phyloP scores from a whole-genome alignment of 2,113 vertebrate species.

The Tiliqua scincoides region DNA sequence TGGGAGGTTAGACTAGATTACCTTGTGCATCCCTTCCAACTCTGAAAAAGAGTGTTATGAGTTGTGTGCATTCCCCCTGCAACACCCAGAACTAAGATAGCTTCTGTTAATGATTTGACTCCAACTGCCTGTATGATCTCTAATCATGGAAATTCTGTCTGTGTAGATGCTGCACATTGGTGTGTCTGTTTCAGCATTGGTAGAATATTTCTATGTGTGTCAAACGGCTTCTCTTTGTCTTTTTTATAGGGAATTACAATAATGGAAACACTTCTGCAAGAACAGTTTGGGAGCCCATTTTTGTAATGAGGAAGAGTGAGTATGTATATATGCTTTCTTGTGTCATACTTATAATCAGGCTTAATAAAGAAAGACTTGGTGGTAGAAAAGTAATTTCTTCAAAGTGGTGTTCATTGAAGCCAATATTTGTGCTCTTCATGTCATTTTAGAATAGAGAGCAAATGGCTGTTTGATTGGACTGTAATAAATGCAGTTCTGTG shows the following conservation, averaged over 20 bases:
- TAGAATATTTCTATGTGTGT: not conserved
- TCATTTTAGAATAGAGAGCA: constrained; percentile 59
- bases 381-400: constrained; percentile 38
- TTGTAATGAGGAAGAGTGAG: constrained; percentile 55
- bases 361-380: constrained; percentile 44
- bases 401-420: constrained; percentile 46
- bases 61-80: not conserved
- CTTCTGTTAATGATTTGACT: not conserved
- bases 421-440: constrained; percentile 44
- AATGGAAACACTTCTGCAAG: constrained; percentile 77
- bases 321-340: constrained; percentile 6
- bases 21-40: too few species aligned
- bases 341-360: not conserved
- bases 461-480: constrained; percentile 56
- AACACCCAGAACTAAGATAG: not conserved
- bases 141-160: not conserved
- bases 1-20: too few species aligned
- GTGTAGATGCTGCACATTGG: constrained; percentile 9
- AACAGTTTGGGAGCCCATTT: constrained; percentile 69
- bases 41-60: too few species aligned
- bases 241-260: constrained; percentile 72
- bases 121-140: not conserved
- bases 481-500: constrained; percentile 52
- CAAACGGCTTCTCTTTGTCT: constrained; percentile 20
- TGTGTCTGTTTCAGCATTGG: not conserved